These are phyloP conservation scores for Cynoglossus semilaevis DNA, from an alignment of 2,113 vertebrate genomes.

Conservation along the genomic window DNA sequence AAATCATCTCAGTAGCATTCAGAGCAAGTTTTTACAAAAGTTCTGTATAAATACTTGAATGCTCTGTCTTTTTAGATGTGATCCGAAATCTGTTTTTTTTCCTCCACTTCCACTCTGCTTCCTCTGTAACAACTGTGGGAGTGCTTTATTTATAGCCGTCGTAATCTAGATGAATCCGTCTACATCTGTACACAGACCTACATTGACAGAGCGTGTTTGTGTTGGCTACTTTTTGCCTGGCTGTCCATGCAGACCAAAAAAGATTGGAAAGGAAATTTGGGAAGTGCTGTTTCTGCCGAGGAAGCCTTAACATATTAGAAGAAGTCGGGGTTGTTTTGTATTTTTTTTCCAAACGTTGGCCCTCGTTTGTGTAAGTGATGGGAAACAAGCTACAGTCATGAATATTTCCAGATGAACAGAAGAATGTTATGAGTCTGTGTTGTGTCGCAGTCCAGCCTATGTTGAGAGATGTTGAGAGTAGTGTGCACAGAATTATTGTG, in stretches of 20 bases:
- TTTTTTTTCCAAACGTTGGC: conserved; percentile 25
- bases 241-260: conserved; percentile 37
- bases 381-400: conserved; percentile 16
- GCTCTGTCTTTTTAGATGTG: neutral
- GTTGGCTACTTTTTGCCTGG: conserved; percentile 29
- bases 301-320: conserved; percentile 22
- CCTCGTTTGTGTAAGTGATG: conserved; percentile 3
- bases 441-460: no score
- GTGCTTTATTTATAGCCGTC: conserved; percentile 2
- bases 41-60: no score
- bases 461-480: conserved; percentile 8
- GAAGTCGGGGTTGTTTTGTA: neutral
- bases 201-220: conserved; percentile 26
- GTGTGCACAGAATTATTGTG: conserved; percentile 7
- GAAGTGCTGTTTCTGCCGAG: conserved; percentile 14
- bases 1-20: neutral
- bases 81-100: neutral
- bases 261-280: conserved; percentile 3
- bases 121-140: neutral
- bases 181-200: conserved; percentile 7
- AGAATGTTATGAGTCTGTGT: conserved; percentile 8
- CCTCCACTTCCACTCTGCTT: neutral
- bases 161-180: neutral
- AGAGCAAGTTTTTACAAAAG: no score
- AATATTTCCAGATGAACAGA: conserved; percentile 16